A percentile compares a stretch with the other conserved stretches of the same genome.
Evolutionary conservation across 2,888 invertebrate species (phyloP).

Genomic region (Calephelis perditalis): DNA sequence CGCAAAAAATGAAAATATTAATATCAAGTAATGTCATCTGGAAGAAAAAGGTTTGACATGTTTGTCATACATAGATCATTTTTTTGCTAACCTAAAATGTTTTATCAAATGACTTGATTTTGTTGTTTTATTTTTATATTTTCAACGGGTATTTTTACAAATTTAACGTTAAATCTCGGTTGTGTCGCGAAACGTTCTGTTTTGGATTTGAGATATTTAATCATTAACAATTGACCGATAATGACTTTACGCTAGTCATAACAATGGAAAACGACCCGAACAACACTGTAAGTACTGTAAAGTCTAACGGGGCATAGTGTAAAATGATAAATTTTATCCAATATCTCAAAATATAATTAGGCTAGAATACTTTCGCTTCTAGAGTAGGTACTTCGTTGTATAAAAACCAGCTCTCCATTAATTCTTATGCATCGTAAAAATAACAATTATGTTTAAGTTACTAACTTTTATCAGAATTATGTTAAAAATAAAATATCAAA

Average conservation of each 20-base stretch:
- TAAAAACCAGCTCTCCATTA: too few species aligned
- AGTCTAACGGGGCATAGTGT: background rate
- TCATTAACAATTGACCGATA: constrained; percentile 60
- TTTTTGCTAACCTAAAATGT: constrained; percentile 79
- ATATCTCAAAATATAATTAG: too few species aligned
- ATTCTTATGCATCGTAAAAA: too few species aligned
- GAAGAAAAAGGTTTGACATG: constrained; percentile 78
- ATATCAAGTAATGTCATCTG: constrained; percentile 71
- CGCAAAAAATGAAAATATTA: constrained; percentile 72
- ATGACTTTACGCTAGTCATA: constrained; percentile 65
- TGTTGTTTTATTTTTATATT: constrained; percentile 61
- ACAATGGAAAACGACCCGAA: constrained; percentile 75
- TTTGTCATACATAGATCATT: constrained; percentile 71
- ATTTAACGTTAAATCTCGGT: constrained; percentile 71
- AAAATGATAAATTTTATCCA: too few species aligned
- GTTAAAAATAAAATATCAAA: too few species aligned
- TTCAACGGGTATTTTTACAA: constrained; percentile 70
- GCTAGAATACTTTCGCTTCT: too few species aligned
- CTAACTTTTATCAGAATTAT: too few species aligned
- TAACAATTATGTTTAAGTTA: too few species aligned
- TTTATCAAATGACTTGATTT: constrained; percentile 76
- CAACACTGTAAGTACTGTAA: constrained; percentile 64
- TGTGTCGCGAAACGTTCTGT: constrained; percentile 59
- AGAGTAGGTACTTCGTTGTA: too few species aligned
- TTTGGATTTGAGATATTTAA: constrained; percentile 54